Conservation (phyloP, 2,113 vertebrate species). For the Pyrgilauda ruficollis region DNA sequence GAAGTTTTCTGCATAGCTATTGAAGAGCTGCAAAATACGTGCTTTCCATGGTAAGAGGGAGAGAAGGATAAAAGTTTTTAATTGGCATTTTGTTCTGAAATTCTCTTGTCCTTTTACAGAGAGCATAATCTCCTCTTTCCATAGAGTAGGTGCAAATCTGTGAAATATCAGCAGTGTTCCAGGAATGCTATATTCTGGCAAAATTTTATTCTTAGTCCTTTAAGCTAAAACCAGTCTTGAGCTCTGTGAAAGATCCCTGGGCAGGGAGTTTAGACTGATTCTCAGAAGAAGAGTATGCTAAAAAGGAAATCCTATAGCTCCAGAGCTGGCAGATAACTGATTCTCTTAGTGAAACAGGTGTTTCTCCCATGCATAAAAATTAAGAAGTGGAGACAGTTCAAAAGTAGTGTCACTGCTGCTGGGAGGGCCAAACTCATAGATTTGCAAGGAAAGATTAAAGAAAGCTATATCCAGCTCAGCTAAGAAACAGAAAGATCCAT, state of each 20-base stretch:
- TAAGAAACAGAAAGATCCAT: not conserved
- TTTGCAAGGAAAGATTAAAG: not conserved
- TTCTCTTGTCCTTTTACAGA: not conserved
- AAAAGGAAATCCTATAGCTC: not conserved
- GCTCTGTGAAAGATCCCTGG: not conserved
- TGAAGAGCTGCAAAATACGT: not conserved
- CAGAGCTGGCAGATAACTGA: not conserved
- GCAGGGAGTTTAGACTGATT: not conserved
- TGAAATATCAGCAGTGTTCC: not conserved
- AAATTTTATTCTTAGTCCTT: not conserved
- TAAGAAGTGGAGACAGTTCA: not conserved
- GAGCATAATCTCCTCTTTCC: not conserved
- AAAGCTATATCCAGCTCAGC: not conserved
- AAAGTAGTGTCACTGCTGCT: not conserved
- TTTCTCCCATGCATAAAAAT: not conserved
- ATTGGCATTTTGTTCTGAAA: not conserved
- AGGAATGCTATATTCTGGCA: not conserved
- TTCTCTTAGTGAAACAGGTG: not conserved
- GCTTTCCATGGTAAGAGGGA: not conserved
- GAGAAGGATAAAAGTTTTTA: not conserved
- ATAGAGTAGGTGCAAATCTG: not conserved
- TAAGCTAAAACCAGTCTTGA: not conserved
- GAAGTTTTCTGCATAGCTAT: not conserved
- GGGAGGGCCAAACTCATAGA: not conserved
- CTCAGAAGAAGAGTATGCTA: not conserved